Conservation (phyloP, 1,140 invertebrate genomes). For the Drosophila ambigua region DNA sequence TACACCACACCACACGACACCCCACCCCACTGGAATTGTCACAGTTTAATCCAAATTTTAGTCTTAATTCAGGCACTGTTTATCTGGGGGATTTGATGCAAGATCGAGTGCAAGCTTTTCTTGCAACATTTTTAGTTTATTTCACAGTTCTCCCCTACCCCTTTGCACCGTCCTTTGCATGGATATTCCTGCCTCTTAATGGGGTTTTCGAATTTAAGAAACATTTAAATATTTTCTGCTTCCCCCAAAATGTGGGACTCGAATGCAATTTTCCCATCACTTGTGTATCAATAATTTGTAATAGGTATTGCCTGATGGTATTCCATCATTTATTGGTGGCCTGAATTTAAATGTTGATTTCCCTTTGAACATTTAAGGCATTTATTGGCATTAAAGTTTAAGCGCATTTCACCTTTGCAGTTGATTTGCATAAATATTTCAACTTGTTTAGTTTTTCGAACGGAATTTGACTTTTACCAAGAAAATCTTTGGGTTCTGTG, state of each 20-base stretch:
- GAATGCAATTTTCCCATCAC: too few relatives aligned
- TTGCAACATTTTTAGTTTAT: not conserved
- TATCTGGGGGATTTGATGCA: conserved; percentile 29
- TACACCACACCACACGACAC: conserved; percentile 2
- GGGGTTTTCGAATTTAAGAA: too few relatives aligned
- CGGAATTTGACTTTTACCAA: conserved; percentile 60
- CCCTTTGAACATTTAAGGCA: conserved; percentile 31
- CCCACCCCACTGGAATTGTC: conserved; percentile 22
- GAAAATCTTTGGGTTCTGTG: conserved; percentile 63
- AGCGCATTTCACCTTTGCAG: conserved; percentile 52
- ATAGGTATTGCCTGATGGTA: not conserved
- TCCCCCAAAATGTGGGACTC: too few relatives aligned
- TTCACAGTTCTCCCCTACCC: too few relatives aligned
- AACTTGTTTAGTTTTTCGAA: conserved; percentile 25
- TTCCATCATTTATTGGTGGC: conserved; percentile 23
- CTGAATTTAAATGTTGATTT: conserved; percentile 16
- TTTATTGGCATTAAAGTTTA: conserved; percentile 38
- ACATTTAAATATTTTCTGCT: too few relatives aligned
- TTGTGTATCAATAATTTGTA: too few relatives aligned
- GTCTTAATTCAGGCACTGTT: conserved; percentile 42
- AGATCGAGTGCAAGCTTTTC: conserved; percentile 7
- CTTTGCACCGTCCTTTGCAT: not conserved
- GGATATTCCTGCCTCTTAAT: too few relatives aligned
- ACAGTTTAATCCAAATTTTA: conserved; percentile 42
- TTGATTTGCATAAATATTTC: conserved; percentile 65